Evolutionary conservation across 2,797 vertebrate genomes (phyloP).

Genomic region (Sebastes umbrosus): DNA sequence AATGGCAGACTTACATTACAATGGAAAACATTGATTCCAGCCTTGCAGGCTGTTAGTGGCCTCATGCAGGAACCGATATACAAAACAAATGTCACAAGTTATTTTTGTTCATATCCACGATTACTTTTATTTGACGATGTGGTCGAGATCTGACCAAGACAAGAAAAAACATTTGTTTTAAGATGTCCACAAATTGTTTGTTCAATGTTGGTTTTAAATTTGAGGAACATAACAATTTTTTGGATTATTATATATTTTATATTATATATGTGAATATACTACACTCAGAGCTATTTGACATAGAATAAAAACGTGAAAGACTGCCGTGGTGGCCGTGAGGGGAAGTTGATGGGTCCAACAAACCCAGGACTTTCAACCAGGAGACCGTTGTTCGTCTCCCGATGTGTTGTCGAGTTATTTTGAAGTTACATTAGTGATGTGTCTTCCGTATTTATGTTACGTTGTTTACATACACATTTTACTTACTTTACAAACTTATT

Average conservation of each 20-base stretch:
- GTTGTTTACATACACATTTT: neutral
- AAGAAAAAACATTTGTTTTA: too few relatives aligned
- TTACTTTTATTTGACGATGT: neutral
- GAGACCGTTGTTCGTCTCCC: neutral
- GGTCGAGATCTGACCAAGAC: neutral
- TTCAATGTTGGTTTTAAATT: too few relatives aligned
- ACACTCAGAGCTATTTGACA: neutral
- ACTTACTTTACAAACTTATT: neutral
- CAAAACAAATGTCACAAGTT: neutral
- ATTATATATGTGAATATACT: neutral
- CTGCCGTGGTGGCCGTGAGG: too few relatives aligned
- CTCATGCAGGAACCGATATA: neutral
- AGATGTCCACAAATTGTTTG: too few relatives aligned
- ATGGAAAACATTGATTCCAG: conserved; percentile 36
- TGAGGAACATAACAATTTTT: neutral
- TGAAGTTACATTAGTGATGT: neutral
- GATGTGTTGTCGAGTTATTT: neutral
- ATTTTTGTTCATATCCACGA: neutral
- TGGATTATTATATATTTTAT: neutral
- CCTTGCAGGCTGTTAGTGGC: neutral
- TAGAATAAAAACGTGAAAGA: neutral
- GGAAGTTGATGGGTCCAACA: too few relatives aligned
- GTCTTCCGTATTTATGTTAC: neutral
- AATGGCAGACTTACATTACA: conserved; percentile 7
- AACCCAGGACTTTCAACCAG: neutral